phyloP scores from a whole-genome alignment of 2,888 invertebrate species.

The Drosophila longiperda region DNA sequence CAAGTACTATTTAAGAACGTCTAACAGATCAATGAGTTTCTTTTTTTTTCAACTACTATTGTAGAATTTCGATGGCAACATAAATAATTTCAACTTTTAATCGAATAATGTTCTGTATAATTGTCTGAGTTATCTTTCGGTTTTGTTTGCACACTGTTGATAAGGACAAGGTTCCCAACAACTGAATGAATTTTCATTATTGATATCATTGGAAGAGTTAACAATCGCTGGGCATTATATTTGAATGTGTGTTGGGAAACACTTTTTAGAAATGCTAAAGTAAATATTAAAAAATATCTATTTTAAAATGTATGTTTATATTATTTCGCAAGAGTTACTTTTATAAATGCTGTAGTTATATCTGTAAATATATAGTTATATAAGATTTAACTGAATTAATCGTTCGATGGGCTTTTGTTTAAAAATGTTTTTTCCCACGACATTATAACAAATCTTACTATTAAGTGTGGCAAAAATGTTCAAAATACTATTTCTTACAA shows the following conservation, averaged over 20 bases:
- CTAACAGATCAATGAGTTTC: background rate
- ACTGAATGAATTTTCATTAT: slow-evolving; percentile 35
- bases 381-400: background rate
- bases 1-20: background rate
- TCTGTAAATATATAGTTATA: background rate
- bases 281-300: background rate
- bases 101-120: slow-evolving; percentile 37
- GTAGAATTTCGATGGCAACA: slow-evolving; percentile 21
- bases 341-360: background rate
- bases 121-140: slow-evolving; percentile 54
- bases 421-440: background rate
- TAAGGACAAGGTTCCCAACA: slow-evolving; percentile 13
- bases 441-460: background rate
- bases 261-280: background rate
- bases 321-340: background rate
- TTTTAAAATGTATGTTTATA: background rate
- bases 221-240: slow-evolving; percentile 33
- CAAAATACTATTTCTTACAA: background rate
- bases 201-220: slow-evolving; percentile 3
- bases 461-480: background rate
- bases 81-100: slow-evolving; percentile 43
- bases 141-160: slow-evolving; percentile 40
- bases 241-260: background rate
- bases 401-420: background rate
- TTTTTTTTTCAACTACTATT: background rate